These are phyloP conservation scores for Burhinus oedicnemus DNA, from an alignment of 2,113 vertebrate genomes.

Conservation along the genomic window DNA sequence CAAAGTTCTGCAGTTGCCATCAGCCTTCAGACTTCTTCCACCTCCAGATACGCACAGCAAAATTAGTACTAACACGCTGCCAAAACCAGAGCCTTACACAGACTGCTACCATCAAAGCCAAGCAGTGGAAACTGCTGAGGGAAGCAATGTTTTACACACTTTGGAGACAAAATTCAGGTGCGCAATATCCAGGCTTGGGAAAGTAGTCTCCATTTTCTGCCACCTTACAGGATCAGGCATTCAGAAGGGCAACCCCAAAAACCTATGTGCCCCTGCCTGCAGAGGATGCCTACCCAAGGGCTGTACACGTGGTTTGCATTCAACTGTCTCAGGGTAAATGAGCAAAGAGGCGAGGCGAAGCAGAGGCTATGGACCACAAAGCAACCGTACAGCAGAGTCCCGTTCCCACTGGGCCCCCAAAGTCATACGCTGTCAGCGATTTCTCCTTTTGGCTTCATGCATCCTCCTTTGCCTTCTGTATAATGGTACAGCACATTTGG, in stretches of 20 bases:
- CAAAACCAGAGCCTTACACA: neutral
- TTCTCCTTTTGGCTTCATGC: neutral
- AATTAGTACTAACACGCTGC: neutral
- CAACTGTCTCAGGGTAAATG: neutral
- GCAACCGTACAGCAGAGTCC: neutral
- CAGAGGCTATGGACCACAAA: neutral
- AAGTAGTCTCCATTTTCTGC: neutral
- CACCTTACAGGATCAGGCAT: neutral
- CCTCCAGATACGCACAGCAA: neutral
- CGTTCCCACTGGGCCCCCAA: neutral
- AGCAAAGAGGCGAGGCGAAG: neutral
- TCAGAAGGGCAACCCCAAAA: neutral
- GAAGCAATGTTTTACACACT: neutral
- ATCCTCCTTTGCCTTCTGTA: neutral
- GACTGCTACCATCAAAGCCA: neutral
- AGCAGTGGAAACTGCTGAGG: neutral
- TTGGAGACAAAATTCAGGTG: neutral
- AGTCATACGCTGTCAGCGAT: neutral
- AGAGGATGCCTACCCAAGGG: neutral
- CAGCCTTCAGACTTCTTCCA: neutral
- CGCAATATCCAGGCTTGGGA: neutral
- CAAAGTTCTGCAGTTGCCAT: neutral
- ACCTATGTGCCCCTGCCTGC: rapidly evolving
- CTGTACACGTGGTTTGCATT: neutral
- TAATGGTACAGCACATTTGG: neutral